Conservation (phyloP, 2,888 invertebrate species). For the Trisateles emortualis region DNA sequence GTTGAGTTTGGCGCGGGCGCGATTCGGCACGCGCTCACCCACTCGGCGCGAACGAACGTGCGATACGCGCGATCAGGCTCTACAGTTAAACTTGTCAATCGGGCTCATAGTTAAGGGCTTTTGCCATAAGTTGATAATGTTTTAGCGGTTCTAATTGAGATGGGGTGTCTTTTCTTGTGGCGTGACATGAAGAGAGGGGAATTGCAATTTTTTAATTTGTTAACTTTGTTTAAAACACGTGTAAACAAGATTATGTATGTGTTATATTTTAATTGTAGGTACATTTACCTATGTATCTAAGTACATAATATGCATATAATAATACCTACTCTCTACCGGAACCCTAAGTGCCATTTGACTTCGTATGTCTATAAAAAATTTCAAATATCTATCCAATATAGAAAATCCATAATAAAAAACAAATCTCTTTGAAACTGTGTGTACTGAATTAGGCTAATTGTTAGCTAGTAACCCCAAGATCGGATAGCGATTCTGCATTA, state of each 20-base stretch:
- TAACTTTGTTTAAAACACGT: no score
- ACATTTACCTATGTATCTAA: no score
- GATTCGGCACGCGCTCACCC: conserved; percentile 72
- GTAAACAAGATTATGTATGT: no score
- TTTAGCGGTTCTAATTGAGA: conserved; percentile 41
- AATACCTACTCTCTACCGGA: no score
- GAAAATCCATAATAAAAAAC: no score
- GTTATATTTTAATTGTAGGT: conserved; percentile 5
- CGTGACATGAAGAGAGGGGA: neutral
- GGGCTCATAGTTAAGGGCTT: conserved; percentile 38
- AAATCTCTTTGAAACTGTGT: no score
- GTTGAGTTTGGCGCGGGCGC: conserved; percentile 49
- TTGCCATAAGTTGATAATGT: conserved; percentile 44
- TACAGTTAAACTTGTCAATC: conserved; percentile 43
- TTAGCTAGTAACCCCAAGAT: neutral
- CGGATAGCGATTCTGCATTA: conserved; percentile 3
- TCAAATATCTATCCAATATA: no score
- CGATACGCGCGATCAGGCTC: conserved; percentile 54
- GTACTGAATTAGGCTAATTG: no score
- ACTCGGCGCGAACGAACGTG: conserved; percentile 43
- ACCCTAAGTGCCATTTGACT: no score
- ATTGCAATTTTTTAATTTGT: neutral
- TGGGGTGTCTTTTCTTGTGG: conserved; percentile 36
- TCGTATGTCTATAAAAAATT: no score
- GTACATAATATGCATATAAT: no score